Evolutionary conservation across 2,888 invertebrate species (phyloP), one percentile per base, ranked within the genome.

Genomic region (Pseudococcus longispinus): DNA sequence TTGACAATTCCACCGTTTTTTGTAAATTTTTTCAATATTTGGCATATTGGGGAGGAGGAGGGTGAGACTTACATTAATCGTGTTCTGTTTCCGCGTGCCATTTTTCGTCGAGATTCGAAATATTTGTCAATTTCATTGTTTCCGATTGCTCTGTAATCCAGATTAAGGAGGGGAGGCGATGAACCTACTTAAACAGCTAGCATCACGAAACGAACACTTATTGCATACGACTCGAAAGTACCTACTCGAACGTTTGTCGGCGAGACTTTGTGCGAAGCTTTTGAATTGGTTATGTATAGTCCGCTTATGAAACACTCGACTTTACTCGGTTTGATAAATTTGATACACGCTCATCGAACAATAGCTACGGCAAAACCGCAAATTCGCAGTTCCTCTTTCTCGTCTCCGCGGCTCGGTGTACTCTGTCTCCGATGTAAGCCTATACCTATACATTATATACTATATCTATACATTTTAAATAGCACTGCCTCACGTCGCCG

Each of bases 271-370:
- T 23, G 23, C 60, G 9, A 23, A 23, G 23, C 60, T 60, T 60
- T 60, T 60, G 23, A 60, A 60, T 60, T 60, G 60, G 60, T 60
- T 60, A 60, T 60, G 60, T 60, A 37, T 37, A 60, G 60, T 60
- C 60, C 60, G 60, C 60, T 60, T 60, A 60, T 60, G 60, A 60
- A 60, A 60, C 60, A 60, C 60, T 60, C 60, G 60, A 60, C 23
- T 51, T 51, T 51, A 51, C n/a, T 60, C 60, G 60, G 60, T 60
- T 60, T 60, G 60, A 60, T 60, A 60, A 60, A 60, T 60, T 60
- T 60, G 60, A 60, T 60, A 60, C 60, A 60, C 60, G 60, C 23
- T 60, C 60, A 60, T 60, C 60, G 60, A 60, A 60, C 60, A 60
- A 60, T 60, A 60, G 60, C 60, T 60, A 60, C 20, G 60, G 23